Evolutionary conservation across 92 coral and sea anemone genomes (phyloP).

Genomic region (Galaxea fascicularis): DNA sequence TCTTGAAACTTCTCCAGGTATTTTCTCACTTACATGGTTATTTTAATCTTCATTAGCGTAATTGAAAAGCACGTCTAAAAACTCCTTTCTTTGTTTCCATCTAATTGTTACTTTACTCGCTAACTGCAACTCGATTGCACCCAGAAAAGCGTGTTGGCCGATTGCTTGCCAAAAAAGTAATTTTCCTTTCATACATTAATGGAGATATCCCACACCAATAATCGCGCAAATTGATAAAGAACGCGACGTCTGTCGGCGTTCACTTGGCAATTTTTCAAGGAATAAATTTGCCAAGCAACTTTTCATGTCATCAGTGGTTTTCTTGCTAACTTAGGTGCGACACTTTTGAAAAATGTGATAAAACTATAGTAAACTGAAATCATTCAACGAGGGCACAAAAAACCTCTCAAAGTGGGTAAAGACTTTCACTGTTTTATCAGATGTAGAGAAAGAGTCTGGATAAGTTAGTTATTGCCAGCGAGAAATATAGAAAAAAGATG

Average conservation of each 20-base stretch:
- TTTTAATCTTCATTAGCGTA: background rate
- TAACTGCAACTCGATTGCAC: background rate
- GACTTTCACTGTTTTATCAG: too few species aligned
- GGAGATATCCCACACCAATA: background rate
- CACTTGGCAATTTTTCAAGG: too few species aligned
- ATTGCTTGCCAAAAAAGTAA: background rate
- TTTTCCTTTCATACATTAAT: background rate
- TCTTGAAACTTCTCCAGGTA: background rate
- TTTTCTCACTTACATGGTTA: background rate
- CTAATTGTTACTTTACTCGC: background rate
- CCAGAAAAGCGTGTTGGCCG: background rate
- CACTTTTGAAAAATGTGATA: too few species aligned
- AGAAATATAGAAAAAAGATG: background rate
- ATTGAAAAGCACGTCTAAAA: background rate
- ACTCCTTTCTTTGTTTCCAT: background rate
- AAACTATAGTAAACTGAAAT: too few species aligned
- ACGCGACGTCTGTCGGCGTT: background rate
- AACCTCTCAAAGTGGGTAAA: too few species aligned
- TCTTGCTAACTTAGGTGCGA: too few species aligned
- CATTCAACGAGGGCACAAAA: too few species aligned
- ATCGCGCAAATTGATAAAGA: background rate
- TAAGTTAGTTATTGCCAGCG: too few species aligned
- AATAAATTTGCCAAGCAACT: too few species aligned
- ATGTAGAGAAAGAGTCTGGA: too few species aligned
- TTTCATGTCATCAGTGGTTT: too few species aligned